Evolutionary conservation across 2,113 vertebrate species (phyloP).

Genomic region (Ptilorrhoa leucosticta): DNA sequence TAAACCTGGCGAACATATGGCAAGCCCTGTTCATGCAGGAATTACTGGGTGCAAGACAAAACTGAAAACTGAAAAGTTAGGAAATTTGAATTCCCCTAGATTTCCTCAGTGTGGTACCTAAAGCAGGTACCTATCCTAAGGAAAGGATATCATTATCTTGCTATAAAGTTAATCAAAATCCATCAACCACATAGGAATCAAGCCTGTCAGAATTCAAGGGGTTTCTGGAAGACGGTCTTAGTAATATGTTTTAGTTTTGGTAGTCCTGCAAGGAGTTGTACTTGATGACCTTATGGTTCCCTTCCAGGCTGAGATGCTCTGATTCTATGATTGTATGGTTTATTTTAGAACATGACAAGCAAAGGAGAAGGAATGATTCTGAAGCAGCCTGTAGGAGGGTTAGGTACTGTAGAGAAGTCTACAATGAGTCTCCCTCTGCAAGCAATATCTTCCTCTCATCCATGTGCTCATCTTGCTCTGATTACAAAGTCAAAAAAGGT

Average conservation of each 20-base stretch:
- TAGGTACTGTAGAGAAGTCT: neutral
- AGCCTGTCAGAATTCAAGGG: neutral
- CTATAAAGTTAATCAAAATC: neutral
- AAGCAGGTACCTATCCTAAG: neutral
- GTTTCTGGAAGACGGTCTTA: neutral
- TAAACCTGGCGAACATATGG: neutral
- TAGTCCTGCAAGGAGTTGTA: neutral
- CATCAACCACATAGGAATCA: neutral
- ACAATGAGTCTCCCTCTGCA: neutral
- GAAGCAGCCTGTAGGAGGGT: neutral
- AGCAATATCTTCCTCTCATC: neutral
- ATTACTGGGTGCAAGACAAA: neutral
- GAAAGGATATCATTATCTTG: neutral
- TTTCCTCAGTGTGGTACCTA: neutral
- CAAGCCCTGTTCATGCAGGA: neutral
- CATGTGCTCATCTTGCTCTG: neutral
- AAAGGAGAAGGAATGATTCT: neutral
- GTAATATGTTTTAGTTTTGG: neutral
- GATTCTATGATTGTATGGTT: neutral
- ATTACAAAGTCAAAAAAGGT: neutral
- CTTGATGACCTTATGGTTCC: neutral
- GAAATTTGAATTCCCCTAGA: neutral
- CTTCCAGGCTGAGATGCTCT: neutral
- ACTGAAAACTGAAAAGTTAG: neutral
- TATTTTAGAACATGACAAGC: neutral